Conservation (phyloP, 1,140 invertebrate genomes). For the Drosophila jambulina region DNA sequence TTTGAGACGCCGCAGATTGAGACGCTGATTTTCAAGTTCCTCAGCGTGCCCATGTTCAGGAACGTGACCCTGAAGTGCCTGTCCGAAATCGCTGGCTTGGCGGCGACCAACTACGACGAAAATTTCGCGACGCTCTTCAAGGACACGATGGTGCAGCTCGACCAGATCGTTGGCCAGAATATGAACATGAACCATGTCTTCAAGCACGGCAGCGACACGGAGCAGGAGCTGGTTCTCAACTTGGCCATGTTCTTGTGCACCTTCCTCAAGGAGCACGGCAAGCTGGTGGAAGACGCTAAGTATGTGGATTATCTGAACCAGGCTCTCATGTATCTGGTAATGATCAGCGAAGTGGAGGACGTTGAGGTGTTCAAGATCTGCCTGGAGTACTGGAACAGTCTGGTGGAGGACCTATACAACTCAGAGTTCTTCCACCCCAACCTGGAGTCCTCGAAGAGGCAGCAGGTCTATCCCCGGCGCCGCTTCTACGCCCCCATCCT, state of each 20-base stretch:
- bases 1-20: constrained; percentile 99
- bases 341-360: constrained; percentile 99
- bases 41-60: constrained; percentile 98
- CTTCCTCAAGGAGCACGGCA: constrained; percentile 97
- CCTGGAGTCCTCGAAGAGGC: constrained; percentile 83
- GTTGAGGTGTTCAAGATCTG: constrained; percentile 99
- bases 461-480: constrained; percentile 86
- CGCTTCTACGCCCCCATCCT: constrained; percentile 92
- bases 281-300: constrained; percentile 93
- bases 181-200: constrained; percentile 98
- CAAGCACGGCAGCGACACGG: constrained; percentile 95
- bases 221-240: constrained; percentile 99
- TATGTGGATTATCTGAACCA: constrained; percentile 90
- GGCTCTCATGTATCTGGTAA: constrained; percentile 96
- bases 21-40: constrained; percentile 98
- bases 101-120: constrained; percentile 95
- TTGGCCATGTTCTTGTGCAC: constrained; percentile 98
- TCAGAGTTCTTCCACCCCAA: constrained; percentile 87
- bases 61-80: constrained; percentile 99
- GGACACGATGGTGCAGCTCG: constrained; percentile 95
- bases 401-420: constrained; percentile 96
- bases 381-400: constrained; percentile 98
- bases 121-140: constrained; percentile 95
- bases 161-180: constrained; percentile 95
- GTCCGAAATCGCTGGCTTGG: constrained; percentile 98